phyloP scores from a whole-genome alignment of 92 coral and sea anemone genomes.

The Zoanthus gigantus region DNA sequence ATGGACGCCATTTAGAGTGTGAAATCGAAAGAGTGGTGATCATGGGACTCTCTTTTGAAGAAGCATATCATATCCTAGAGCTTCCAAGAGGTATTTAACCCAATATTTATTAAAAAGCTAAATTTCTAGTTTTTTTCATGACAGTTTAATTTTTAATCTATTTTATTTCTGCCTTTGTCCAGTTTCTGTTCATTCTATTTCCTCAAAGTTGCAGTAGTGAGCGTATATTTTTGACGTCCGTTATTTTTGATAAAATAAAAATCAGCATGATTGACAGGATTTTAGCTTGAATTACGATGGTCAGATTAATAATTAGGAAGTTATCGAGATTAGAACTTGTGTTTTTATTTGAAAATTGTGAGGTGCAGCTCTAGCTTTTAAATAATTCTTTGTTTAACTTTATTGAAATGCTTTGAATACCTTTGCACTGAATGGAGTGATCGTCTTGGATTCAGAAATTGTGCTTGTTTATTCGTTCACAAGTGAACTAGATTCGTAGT shows the following conservation, averaged over 20 bases:
- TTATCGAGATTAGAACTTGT: neutral
- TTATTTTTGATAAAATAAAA: neutral
- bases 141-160: neutral
- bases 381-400: neutral
- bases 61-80: conserved; percentile 80
- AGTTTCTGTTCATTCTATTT: conserved; percentile 16
- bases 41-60: conserved; percentile 86
- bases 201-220: neutral
- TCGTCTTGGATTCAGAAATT: neutral
- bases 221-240: too few relatives aligned
- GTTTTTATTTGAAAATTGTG: neutral
- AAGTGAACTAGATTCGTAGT: neutral
- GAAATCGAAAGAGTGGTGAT: conserved; percentile 30
- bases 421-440: neutral
- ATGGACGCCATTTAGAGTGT: conserved; percentile 73
- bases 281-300: neutral
- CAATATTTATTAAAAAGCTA: neutral
- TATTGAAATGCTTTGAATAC: neutral
- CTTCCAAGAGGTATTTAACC: conserved; percentile 76
- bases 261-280: neutral
- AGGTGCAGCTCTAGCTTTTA: neutral
- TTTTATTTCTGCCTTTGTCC: neutral
- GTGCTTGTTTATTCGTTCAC: neutral
- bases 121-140: neutral
- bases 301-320: neutral